A percentile compares a stretch with the other conserved stretches of the same genome.
These are phyloP conservation scores for Parelbella ahira DNA, from an alignment of 2,888 invertebrate genomes.

Conservation along the genomic window DNA sequence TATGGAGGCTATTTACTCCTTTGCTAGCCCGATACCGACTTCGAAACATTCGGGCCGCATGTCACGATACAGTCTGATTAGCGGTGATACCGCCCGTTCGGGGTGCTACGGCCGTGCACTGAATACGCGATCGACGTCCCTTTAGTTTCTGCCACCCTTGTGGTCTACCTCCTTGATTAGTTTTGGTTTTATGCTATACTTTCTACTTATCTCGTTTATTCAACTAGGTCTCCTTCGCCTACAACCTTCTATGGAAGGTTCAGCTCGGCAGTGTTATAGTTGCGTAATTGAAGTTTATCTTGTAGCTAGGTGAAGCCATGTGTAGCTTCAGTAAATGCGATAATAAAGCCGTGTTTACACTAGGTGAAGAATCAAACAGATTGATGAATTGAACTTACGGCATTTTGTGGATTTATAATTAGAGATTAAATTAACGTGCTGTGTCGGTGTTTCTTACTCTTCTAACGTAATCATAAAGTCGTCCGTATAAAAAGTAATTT, in stretches of 20 bases:
- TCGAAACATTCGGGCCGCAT: conserved; percentile 37
- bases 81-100: conserved; percentile 48
- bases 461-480: too few relatives aligned
- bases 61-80: conserved; percentile 59
- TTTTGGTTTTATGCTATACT: conserved; percentile 25
- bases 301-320: conserved; percentile 23
- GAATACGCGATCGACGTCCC: conserved; percentile 40
- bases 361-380: conserved; percentile 6
- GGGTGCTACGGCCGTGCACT: conserved; percentile 36
- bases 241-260: conserved; percentile 6
- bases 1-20: conserved; percentile 30
- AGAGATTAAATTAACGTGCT: too few relatives aligned
- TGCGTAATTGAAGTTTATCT: conserved; percentile 23
- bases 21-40: conserved; percentile 38
- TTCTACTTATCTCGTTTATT: conserved; percentile 22
- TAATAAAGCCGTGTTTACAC: conserved; percentile 14
- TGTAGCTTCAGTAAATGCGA: conserved; percentile 19
- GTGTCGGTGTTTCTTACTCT: too few relatives aligned
- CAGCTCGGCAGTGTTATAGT: conserved; percentile 9
- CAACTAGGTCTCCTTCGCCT: conserved; percentile 10
- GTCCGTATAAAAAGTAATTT: too few relatives aligned
- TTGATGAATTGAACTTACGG: conserved; percentile 13
- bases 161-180: conserved; percentile 26
- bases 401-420: conserved; percentile 3
- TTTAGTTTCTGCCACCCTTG: conserved; percentile 29